Conservation (phyloP, 2,797 vertebrate genomes). For the Cossypha niveicapilla region DNA sequence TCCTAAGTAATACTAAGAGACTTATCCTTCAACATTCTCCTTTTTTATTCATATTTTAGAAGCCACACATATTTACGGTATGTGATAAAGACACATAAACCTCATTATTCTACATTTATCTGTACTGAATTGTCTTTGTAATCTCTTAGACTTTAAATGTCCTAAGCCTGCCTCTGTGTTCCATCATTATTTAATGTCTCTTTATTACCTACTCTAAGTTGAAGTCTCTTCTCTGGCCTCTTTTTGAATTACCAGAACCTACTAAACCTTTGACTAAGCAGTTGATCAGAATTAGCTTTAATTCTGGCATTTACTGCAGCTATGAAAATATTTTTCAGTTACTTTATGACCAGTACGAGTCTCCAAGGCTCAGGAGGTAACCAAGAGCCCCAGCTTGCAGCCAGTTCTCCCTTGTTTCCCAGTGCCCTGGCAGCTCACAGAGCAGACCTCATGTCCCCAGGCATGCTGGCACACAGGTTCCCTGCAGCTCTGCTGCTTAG, state of each 20-base stretch:
- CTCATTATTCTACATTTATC: constrained; percentile 65
- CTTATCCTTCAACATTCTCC: constrained; percentile 60
- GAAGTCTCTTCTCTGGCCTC: constrained; percentile 20
- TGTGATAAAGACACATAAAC: constrained; percentile 62
- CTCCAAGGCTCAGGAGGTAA: neutral
- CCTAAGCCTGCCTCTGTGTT: constrained; percentile 3
- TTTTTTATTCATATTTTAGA: constrained; percentile 70
- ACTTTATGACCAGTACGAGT: neutral
- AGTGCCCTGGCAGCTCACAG: neutral
- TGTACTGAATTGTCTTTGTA: constrained; percentile 50
- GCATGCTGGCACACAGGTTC: accelerated
- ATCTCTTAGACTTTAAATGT: constrained; percentile 59
- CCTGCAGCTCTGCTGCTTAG: neutral
- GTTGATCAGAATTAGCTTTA: neutral
- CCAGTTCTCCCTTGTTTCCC: neutral
- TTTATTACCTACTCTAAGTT: constrained; percentile 25
- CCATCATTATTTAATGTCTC: constrained; percentile 58
- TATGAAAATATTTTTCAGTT: constrained; percentile 10
- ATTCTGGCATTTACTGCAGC: constrained; percentile 17
- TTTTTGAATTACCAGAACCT: constrained; percentile 33
- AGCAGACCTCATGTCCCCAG: accelerated
- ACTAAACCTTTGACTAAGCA: constrained; percentile 16
- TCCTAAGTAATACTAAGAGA: constrained; percentile 69
- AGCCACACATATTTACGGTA: constrained; percentile 52
- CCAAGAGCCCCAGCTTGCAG: neutral